Evolutionary conservation across 2,888 invertebrate species (phyloP), one percentile per base, ranked within the genome.

Genomic region (Baccha elongata): DNA sequence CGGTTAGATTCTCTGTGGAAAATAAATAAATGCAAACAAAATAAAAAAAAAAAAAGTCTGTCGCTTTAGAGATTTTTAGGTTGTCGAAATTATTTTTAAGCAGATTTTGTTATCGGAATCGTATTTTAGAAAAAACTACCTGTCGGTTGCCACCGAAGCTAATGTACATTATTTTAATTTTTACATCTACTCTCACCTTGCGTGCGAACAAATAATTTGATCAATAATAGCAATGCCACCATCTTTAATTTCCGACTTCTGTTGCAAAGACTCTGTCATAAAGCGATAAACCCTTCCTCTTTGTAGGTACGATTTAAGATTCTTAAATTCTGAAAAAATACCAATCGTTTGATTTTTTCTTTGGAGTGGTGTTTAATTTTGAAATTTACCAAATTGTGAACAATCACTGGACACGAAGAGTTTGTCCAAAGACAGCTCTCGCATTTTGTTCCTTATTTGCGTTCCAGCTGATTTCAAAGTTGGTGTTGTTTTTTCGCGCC

Each of bases 221-320:
- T 99, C 99, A 58, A 99, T 94, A 69, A 99, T 96, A 0, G 99
- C 98, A 21, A 96, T 89, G 1, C 96, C 97, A 1, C 98, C 98
- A 88, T 98, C 97, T 88, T 93, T 90, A 0, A 91, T 86, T 32
- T 84, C 44, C 2, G 87, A 67, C 3, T 89, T 88, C 71, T 90
- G 88, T 10, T 85, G 85, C 37, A 87, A 78, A 6, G 88, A 88
- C 48, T 90, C 89, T 0, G 89, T 86, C 2, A 84, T 85, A 53
- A 89, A 91, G 29, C 89, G 88, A 1, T 88, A 86, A 3, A 88
- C 86, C 6, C 87, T 87, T 40, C 87, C 86, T 1, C 86, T 87
- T 23, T 88, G 86, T 21, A 89, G 86, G 21, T 89, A 87, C 35
- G 88, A 87, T 85, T 88, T 88, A 0, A 90, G 84, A 71, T 90